These are phyloP conservation scores for Nothocercus julius DNA, from an alignment of 2,113 vertebrate genomes.

Conservation along the genomic window DNA sequence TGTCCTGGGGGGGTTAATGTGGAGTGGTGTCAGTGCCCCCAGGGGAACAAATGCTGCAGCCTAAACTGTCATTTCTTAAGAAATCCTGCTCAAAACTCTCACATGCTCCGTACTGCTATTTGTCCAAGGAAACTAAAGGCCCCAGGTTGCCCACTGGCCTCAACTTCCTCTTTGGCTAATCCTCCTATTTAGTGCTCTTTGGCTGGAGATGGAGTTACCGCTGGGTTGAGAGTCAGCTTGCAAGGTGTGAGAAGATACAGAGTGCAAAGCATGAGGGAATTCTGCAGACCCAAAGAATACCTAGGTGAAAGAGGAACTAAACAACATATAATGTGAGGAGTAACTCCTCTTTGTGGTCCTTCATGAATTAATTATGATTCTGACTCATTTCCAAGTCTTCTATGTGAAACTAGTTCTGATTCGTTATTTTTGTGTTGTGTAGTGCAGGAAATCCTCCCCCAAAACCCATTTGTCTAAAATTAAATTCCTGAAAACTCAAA, in stretches of 20 bases:
- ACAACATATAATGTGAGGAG: neutral
- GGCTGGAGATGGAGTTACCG: neutral
- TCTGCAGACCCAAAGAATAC: neutral
- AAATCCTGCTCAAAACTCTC: neutral
- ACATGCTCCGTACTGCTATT: neutral
- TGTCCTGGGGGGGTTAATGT: neutral
- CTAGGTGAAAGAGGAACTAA: neutral
- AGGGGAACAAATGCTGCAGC: neutral
- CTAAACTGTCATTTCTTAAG: neutral
- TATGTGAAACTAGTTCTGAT: neutral
- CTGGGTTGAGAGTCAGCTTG: neutral
- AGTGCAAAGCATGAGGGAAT: neutral
- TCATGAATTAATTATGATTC: neutral
- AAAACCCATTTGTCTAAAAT: neutral
- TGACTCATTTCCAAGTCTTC: neutral
- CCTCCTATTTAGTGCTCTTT: neutral
- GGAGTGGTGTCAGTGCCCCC: neutral
- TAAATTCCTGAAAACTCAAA: neutral
- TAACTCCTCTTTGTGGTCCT: neutral
- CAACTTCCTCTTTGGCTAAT: neutral
- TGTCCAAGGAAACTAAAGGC: neutral
- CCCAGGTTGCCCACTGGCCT: neutral
- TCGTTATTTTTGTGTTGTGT: neutral
- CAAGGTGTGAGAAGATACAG: neutral
- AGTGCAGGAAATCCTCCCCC: neutral